Evolutionary conservation across 2,113 vertebrate genomes (phyloP).

Genomic region (Cephalopholis sonnerati): DNA sequence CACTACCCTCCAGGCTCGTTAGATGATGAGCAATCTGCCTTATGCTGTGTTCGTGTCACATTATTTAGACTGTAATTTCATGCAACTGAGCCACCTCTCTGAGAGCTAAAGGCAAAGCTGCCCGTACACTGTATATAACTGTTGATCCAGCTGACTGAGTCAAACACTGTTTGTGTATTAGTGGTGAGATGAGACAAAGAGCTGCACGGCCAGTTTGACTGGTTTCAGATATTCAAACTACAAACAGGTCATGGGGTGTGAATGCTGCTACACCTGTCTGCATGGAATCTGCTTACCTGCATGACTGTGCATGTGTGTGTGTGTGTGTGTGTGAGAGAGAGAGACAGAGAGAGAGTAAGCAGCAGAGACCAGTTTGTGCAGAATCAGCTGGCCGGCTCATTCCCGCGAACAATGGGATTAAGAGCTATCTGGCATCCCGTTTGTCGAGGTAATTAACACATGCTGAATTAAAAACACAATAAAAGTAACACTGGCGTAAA

Average conservation of each 20-base stretch:
- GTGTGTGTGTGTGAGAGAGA: not conserved
- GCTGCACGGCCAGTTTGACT: constrained; percentile 39
- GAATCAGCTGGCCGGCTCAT: constrained; percentile 35
- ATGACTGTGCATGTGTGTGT: not conserved
- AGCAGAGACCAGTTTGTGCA: constrained; percentile 43
- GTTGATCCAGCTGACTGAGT: constrained; percentile 30
- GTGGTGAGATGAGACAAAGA: constrained; percentile 26
- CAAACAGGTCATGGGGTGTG: not conserved
- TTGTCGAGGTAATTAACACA: constrained; percentile 13
- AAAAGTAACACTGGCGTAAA: not conserved
- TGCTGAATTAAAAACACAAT: constrained; percentile 8
- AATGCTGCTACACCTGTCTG: constrained; percentile 43
- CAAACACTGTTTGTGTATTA: constrained; percentile 13
- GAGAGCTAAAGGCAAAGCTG: constrained; percentile 6
- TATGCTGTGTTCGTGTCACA: not conserved
- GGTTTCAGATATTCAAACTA: constrained; percentile 53
- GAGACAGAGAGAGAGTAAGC: not conserved
- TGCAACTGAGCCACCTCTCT: not conserved
- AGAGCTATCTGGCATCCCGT: constrained; percentile 7
- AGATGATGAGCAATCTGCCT: not conserved
- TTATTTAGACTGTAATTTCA: not conserved
- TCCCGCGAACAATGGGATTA: constrained; percentile 35
- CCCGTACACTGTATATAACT: not conserved
- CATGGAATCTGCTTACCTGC: not conserved
- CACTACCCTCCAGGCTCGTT: not conserved